Percentiles rank a stretch among this genome's conserved stretches.
These are phyloP conservation scores for Drosophila anomalipes DNA, from an alignment of 2,888 invertebrate species.

Conservation along the genomic window DNA sequence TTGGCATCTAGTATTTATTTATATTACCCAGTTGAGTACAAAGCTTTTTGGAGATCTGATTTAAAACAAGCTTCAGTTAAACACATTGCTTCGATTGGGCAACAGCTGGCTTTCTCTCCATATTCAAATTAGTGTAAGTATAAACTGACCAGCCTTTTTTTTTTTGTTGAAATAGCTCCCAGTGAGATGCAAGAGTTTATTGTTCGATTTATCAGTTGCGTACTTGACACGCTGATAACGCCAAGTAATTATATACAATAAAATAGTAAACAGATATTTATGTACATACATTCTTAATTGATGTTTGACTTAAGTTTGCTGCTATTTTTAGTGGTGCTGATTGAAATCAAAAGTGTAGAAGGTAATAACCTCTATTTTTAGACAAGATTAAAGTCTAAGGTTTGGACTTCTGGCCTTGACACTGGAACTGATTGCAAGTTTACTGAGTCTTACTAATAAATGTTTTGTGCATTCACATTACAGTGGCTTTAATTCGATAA, in stretches of 20 bases:
- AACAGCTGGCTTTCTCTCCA: not conserved
- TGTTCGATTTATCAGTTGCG: constrained; percentile 15
- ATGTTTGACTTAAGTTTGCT: not conserved
- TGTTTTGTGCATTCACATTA: not conserved
- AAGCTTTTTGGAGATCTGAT: not conserved
- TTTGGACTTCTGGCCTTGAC: constrained; percentile 12
- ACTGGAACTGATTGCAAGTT: not conserved
- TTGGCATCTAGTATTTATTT: constrained; percentile 15
- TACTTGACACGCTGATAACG: constrained; percentile 5
- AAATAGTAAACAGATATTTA: not conserved
- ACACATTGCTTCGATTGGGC: not conserved
- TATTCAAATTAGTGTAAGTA: constrained; percentile 41
- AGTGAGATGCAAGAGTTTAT: not conserved
- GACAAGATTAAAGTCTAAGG: constrained; percentile 42
- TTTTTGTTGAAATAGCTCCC: not conserved
- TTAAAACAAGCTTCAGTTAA: not conserved
- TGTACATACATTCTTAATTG: not conserved
- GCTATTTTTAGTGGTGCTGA: constrained; percentile 1
- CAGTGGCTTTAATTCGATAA: constrained; percentile 54
- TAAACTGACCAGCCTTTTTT: not conserved
- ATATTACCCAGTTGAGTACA: constrained; percentile 1
- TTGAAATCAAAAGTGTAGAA: constrained; percentile 24
- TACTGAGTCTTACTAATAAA: not conserved
- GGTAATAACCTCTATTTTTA: constrained; percentile 6
- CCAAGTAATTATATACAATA: not conserved